These are phyloP conservation scores for Sander lucioperca DNA, from an alignment of 2,113 vertebrate species.

Conservation along the genomic window DNA sequence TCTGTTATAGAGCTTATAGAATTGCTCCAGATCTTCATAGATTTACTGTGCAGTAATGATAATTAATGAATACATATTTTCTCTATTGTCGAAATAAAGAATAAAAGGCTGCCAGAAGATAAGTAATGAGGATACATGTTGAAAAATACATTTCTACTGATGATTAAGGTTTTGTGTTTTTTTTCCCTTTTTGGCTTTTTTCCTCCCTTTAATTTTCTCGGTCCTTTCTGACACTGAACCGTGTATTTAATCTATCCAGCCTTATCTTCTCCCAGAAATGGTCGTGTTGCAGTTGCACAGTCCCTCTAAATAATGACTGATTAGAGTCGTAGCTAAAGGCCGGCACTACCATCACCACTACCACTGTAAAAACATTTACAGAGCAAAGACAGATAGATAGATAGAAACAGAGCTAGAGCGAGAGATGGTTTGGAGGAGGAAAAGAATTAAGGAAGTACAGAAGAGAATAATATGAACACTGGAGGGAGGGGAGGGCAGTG, in stretches of 20 bases:
- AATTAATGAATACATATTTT: conserved; percentile 64
- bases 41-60: conserved; percentile 62
- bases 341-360: no score
- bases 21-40: conserved; percentile 49
- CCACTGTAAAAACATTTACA: conserved; percentile 23
- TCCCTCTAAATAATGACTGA: conserved; percentile 66
- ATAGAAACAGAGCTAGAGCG: conserved; percentile 1
- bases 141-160: conserved; percentile 55
- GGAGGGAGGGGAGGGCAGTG: background rate
- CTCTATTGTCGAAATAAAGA: conserved; percentile 50
- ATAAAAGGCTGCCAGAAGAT: conserved; percentile 55
- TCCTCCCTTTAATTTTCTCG: conserved; percentile 20
- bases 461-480: conserved; percentile 21
- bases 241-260: conserved; percentile 54
- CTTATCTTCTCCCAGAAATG: conserved; percentile 64
- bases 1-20: conserved; percentile 5
- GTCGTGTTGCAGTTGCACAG: conserved; percentile 62
- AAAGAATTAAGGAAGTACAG: conserved; percentile 31
- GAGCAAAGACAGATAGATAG: conserved; percentile 25
- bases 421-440: conserved; percentile 20
- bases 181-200: conserved; percentile 30
- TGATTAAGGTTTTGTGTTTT: conserved; percentile 64
- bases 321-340: conserved; percentile 55
- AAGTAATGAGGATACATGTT: conserved; percentile 72
- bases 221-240: conserved; percentile 35